phyloP scores from a whole-genome alignment of 2,888 invertebrate genomes.

The Parochlus steinenii region DNA sequence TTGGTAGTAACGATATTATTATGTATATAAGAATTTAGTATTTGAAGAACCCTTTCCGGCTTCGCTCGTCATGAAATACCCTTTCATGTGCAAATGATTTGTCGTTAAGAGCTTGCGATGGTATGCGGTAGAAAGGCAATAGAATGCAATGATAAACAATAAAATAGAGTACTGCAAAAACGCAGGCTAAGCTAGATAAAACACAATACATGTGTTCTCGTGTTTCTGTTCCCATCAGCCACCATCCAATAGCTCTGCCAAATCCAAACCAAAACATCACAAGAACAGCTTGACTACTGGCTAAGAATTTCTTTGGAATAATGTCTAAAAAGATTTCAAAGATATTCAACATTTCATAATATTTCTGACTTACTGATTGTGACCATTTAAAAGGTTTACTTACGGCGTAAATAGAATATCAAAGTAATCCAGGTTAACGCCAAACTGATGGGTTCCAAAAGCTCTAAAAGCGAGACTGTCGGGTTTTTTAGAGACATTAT shows the following conservation, averaged over 20 bases:
- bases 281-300: slow-evolving; percentile 61
- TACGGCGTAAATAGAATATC: slow-evolving; percentile 63
- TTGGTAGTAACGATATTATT: no score
- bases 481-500: no score
- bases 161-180: slow-evolving; percentile 50
- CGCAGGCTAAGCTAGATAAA: slow-evolving; percentile 47
- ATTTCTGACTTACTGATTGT: no score
- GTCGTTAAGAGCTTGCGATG: slow-evolving; percentile 27
- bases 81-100: slow-evolving; percentile 46
- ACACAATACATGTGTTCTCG: slow-evolving; percentile 39
- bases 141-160: slow-evolving; percentile 54
- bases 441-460: slow-evolving; percentile 57
- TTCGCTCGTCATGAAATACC: slow-evolving; percentile 66
- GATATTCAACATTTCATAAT: no score
- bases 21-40: slow-evolving; percentile 44
- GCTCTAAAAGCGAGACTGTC: slow-evolving; percentile 53
- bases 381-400: no score
- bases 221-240: slow-evolving; percentile 19
- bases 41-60: slow-evolving; percentile 65
- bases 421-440: slow-evolving; percentile 67
- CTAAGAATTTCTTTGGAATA: slow-evolving; percentile 57
- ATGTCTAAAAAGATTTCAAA: no score
- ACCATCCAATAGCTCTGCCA: slow-evolving; percentile 27
- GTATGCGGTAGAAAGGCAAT: slow-evolving; percentile 36
- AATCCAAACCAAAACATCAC: slow-evolving; percentile 65